Evolutionary conservation across 2,797 vertebrate species (phyloP).

Genomic region (Hybognathus amarus): DNA sequence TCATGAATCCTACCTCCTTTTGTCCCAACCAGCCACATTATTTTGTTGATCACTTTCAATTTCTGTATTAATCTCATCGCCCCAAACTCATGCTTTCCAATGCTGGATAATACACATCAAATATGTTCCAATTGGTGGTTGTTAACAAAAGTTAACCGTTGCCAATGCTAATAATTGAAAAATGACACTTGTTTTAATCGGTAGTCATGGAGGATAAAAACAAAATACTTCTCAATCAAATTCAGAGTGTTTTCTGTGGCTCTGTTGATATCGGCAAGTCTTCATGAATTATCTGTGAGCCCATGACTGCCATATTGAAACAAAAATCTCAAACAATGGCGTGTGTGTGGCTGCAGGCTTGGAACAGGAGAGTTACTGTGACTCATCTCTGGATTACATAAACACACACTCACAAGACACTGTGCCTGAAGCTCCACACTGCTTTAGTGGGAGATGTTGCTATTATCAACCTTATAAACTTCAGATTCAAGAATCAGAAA

Average conservation of each 20-base stretch:
- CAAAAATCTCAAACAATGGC: background rate
- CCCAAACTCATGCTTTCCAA: no score
- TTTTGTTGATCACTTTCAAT: background rate
- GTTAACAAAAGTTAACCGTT: no score
- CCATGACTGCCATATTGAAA: slow-evolving; percentile 19
- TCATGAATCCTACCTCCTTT: background rate
- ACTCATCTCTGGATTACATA: slow-evolving; percentile 55
- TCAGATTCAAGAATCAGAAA: background rate
- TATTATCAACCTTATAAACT: background rate
- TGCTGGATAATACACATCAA: background rate
- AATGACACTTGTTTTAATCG: background rate
- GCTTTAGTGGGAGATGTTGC: slow-evolving; percentile 17
- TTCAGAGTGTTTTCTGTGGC: background rate
- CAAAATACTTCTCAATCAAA: background rate
- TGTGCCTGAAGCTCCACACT: slow-evolving; percentile 9
- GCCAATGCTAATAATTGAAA: background rate
- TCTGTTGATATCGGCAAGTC: background rate
- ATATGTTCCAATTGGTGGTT: background rate
- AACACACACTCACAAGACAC: slow-evolving; percentile 42
- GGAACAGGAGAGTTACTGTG: slow-evolving; percentile 45
- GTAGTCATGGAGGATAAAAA: background rate
- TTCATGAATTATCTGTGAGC: slow-evolving; percentile 16
- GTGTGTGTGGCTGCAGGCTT: slow-evolving; percentile 40
- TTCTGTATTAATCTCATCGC: background rate
- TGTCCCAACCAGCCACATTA: background rate